Evolutionary conservation across 2,888 invertebrate genomes (phyloP).

Genomic region (Mythimna albipuncta): DNA sequence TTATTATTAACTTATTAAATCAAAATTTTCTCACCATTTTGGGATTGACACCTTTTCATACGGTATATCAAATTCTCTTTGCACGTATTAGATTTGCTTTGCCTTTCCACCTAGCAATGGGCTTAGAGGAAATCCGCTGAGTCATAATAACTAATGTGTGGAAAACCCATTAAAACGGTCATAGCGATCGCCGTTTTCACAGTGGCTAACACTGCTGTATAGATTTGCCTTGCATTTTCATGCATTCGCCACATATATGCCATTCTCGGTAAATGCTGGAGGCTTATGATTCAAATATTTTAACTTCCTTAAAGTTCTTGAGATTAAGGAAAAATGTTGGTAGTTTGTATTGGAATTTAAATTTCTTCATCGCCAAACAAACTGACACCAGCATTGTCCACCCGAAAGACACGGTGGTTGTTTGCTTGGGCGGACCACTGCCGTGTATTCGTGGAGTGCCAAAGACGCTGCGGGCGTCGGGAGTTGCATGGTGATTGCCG

Average conservation of each 20-base stretch:
- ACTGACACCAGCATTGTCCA: too few species aligned
- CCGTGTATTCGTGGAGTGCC: too few species aligned
- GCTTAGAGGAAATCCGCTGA: slow-evolving; percentile 48
- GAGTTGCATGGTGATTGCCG: too few species aligned
- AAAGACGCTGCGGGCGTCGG: too few species aligned
- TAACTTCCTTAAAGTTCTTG: background rate
- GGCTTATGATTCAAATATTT: background rate
- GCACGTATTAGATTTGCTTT: slow-evolving; percentile 5
- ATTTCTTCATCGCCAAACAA: too few species aligned
- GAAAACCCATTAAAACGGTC: slow-evolving; percentile 45
- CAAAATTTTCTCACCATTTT: background rate
- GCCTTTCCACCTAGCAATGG: slow-evolving; percentile 2
- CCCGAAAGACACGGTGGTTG: too few species aligned
- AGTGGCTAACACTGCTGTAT: slow-evolving; percentile 1
- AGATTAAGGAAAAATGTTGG: too few species aligned
- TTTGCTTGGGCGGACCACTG: too few species aligned
- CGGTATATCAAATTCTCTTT: slow-evolving; percentile 19
- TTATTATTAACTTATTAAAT: too few species aligned
- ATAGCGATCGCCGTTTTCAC: slow-evolving; percentile 22
- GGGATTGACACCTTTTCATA: background rate
- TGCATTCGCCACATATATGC: slow-evolving; percentile 11
- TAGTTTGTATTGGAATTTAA: too few species aligned
- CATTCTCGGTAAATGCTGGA: background rate
- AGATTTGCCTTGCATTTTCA: slow-evolving; percentile 12
- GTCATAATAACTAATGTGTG: slow-evolving; percentile 55